Evolutionary conservation across 2,113 vertebrate species (phyloP), one percentile per base, ranked within the genome.

Genomic region (Notothenia coriiceps): DNA sequence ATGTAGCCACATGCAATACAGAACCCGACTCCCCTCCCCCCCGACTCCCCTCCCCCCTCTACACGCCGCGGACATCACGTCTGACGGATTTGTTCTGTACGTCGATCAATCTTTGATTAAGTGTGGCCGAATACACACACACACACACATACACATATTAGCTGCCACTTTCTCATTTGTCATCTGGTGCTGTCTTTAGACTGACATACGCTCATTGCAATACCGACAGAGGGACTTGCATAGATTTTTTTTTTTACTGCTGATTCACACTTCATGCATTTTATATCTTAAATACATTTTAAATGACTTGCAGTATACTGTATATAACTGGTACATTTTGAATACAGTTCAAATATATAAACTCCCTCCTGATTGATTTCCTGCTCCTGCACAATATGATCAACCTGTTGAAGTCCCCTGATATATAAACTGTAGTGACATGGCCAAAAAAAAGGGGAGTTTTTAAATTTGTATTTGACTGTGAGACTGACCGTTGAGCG

Each of bases 1-100:
- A 92, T 90, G 86, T 49, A 79, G 77, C 80, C 77, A 69, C 84
- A 84, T 52, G 70, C 10, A 47, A 82, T 73, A 62, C 81, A 72
- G 70, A 79, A 73, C 3, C 80, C 22, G 22, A 22, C 22, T 22
- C 22, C 22, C 22, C 22, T 22, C 22, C 77, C 8, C 74, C 52
- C 71, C 51, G 49, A 35, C 69, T 81, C 85, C 50, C n/a, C 59
- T 56, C 75, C 67, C 51, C 79, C 74, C 5, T 5, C 64, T 43
- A 63, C 81, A 70, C 43, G 0, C 22, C 2, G 2, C 1, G 18
- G 71, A 89, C 78, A 75, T 72, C 14, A 54, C 22, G 5, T 84
- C 79, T 80, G 89, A 88, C 63, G 9, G 79, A 83, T 90, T 70
- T 22, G 68, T 20, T 76, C 35, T 11, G 49, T 66, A 20, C 17